Evolutionary conservation across 2,888 invertebrate genomes (phyloP).

Genomic region (Tribolium freemani): DNA sequence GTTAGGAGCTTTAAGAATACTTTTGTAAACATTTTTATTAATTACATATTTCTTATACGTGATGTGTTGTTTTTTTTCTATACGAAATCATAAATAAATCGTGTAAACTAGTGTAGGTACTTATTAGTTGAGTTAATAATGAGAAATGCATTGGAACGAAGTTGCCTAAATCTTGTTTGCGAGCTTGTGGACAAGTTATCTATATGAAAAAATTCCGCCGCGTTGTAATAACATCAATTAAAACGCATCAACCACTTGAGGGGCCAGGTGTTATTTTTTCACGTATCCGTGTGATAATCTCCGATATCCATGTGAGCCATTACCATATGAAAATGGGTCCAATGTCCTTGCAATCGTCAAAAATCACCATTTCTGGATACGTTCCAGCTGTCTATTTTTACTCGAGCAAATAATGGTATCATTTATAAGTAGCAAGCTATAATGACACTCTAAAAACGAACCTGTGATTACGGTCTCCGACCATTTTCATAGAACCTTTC

Average conservation of each 20-base stretch:
- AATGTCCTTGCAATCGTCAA: neutral
- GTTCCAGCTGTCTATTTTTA: conserved; percentile 17
- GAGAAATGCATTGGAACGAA: too few species aligned
- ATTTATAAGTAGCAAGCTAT: conserved; percentile 39
- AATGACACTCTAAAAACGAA: conserved; percentile 37
- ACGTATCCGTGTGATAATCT: conserved; percentile 40
- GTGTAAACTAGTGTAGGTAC: too few species aligned
- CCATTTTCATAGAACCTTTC: conserved; percentile 60
- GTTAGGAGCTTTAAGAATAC: too few species aligned
- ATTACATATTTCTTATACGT: too few species aligned
- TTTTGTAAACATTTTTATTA: too few species aligned
- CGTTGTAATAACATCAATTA: conserved; percentile 33
- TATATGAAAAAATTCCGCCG: conserved; percentile 11
- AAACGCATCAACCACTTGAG: conserved; percentile 34
- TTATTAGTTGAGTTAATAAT: too few species aligned
- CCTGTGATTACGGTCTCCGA: conserved; percentile 41
- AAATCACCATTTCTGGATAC: neutral
- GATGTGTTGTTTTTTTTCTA: too few species aligned
- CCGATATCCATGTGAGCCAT: conserved; percentile 37
- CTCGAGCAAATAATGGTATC: conserved; percentile 23
- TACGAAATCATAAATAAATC: too few species aligned
- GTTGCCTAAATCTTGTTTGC: too few species aligned
- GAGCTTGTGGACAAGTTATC: neutral
- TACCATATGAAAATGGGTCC: conserved; percentile 23
- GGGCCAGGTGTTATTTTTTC: conserved; percentile 42